Evolutionary conservation across 23 tunicate genomes (phyloP).

Genomic region (Trididemnum clinides): DNA sequence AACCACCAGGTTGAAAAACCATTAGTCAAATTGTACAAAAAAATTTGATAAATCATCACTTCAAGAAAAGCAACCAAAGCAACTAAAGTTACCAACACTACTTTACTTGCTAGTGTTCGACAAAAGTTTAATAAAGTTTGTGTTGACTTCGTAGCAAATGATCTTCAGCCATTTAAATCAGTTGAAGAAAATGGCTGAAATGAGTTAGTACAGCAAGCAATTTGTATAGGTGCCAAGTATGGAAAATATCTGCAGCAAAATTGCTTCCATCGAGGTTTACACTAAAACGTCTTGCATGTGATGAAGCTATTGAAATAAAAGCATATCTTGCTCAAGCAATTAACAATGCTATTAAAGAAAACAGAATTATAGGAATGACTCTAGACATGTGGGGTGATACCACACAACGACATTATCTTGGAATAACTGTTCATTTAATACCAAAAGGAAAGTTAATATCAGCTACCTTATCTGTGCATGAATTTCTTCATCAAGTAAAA

Average conservation of each 20-base stretch:
- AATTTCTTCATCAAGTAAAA: background rate
- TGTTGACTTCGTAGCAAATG: background rate
- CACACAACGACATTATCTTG: background rate
- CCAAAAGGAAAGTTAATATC: background rate
- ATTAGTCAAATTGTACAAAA: too few relatives aligned
- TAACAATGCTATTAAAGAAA: background rate
- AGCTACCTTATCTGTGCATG: background rate
- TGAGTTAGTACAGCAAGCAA: background rate
- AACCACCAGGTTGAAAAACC: too few relatives aligned
- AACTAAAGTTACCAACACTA: too few relatives aligned
- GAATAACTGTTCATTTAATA: background rate
- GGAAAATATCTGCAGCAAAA: background rate
- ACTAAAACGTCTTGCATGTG: background rate
- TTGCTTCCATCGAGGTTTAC: background rate
- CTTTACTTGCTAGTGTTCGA: too few relatives aligned
- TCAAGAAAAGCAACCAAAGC: too few relatives aligned
- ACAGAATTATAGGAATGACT: background rate
- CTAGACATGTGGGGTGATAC: background rate
- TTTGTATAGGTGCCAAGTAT: background rate
- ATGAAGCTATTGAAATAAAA: background rate
- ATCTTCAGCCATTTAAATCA: background rate
- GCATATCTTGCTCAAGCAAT: background rate
- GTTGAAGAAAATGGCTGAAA: background rate
- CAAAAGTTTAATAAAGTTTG: too few relatives aligned
- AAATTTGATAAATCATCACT: too few relatives aligned